These are phyloP conservation scores for Semotilus atromaculatus DNA, from an alignment of 2,797 vertebrate genomes.

Conservation along the genomic window DNA sequence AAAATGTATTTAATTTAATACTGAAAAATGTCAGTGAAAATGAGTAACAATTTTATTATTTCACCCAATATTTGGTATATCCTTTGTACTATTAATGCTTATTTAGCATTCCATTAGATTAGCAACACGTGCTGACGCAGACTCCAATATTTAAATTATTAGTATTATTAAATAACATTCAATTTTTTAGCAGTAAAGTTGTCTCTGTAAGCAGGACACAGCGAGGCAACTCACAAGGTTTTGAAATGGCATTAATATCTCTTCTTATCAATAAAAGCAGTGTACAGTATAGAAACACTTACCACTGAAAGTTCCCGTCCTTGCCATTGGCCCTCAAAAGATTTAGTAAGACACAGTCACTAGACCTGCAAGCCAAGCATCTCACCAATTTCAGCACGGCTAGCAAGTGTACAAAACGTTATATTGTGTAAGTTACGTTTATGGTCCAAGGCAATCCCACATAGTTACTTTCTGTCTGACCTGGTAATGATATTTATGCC, in stretches of 20 bases:
- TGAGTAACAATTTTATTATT: not conserved
- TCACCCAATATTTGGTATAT: not conserved
- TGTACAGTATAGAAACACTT: not conserved
- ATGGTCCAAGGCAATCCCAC: slow-evolving; percentile 28
- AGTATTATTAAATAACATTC: not conserved
- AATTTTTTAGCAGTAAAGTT: not conserved
- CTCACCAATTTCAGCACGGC: slow-evolving; percentile 36
- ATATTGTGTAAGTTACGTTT: slow-evolving; percentile 7
- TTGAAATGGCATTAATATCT: not conserved
- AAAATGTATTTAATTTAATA: not conserved
- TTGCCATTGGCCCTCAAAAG: slow-evolving; percentile 65
- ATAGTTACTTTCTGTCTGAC: slow-evolving; percentile 73
- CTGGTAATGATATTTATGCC: slow-evolving; percentile 77
- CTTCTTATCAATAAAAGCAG: not conserved
- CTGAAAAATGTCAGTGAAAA: not conserved
- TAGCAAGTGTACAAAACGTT: slow-evolving; percentile 19
- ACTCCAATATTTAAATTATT: not conserved
- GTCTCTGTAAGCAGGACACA: not conserved
- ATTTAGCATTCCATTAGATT: not conserved
- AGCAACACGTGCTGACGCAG: not conserved
- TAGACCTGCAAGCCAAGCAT: slow-evolving; percentile 45
- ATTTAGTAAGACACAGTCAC: slow-evolving; percentile 57
- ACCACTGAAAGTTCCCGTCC: not conserved
- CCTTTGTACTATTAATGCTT: not conserved
- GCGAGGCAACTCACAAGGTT: not conserved